These are phyloP conservation scores for Microhierax caerulescens DNA, from an alignment of 2,797 vertebrate genomes.

Conservation along the genomic window DNA sequence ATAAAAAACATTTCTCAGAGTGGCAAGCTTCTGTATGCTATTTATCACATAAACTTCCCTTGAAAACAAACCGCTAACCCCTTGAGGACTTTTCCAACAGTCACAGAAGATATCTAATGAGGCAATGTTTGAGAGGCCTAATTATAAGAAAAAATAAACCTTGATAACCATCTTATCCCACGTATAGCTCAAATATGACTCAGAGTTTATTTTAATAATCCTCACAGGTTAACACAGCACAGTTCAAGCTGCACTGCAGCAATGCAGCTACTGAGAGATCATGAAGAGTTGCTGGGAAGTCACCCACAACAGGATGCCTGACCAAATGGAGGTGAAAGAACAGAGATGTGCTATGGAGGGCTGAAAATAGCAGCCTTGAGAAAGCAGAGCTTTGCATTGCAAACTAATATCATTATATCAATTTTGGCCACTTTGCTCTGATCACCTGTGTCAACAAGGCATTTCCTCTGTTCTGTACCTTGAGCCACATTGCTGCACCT, in stretches of 20 bases:
- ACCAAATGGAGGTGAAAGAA: background rate
- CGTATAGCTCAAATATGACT: constrained; percentile 31
- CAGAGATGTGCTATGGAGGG: background rate
- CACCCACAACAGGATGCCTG: background rate
- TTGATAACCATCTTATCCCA: constrained; percentile 65
- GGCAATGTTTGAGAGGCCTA: constrained; percentile 46
- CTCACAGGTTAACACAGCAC: constrained; percentile 5
- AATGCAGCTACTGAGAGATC: background rate
- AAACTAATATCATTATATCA: constrained; percentile 54
- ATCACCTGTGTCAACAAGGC: constrained; percentile 74
- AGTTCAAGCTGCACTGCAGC: background rate
- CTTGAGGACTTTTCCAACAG: constrained; percentile 49
- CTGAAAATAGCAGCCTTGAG: constrained; percentile 33
- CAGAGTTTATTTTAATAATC: constrained; percentile 61
- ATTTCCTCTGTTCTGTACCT: constrained; percentile 65
- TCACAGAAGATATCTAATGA: constrained; percentile 51
- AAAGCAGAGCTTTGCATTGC: constrained; percentile 25
- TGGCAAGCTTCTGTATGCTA: background rate
- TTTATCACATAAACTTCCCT: constrained; percentile 29
- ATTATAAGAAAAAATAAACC: constrained; percentile 57
- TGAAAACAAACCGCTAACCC: constrained; percentile 19
- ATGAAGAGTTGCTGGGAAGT: background rate
- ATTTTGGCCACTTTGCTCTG: constrained; percentile 65
- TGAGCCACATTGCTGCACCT: constrained; percentile 62
- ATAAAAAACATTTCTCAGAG: background rate